Percentiles rank a stretch among this genome's conserved stretches.
These are phyloP conservation scores for Microctenopoma steveboyesi DNA, from an alignment of 2,797 vertebrate genomes.

Conservation along the genomic window DNA sequence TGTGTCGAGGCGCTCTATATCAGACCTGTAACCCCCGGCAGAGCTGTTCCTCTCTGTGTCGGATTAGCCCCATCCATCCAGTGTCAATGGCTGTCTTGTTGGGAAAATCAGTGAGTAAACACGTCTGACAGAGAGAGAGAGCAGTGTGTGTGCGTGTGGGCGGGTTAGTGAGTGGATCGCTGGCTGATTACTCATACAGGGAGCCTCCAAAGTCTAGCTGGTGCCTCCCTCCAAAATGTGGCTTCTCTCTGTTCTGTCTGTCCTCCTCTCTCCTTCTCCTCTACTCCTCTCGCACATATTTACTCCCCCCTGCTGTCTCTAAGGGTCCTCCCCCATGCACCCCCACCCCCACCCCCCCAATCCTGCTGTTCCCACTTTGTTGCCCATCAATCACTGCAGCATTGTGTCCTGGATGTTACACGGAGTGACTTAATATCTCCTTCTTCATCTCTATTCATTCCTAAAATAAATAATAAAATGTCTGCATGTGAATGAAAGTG, in stretches of 20 bases:
- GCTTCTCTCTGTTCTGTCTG: constrained; percentile 63
- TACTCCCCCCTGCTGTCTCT: constrained; percentile 90
- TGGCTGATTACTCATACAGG: constrained; percentile 98
- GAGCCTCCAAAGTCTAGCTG: constrained; percentile 94
- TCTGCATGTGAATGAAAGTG: no score
- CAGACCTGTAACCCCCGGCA: constrained; percentile 94
- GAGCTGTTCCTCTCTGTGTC: constrained; percentile 93
- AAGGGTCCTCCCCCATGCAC: constrained; percentile 80
- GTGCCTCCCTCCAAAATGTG: constrained; percentile 89
- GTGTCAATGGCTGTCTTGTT: constrained; percentile 99
- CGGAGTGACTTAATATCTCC: constrained; percentile 99
- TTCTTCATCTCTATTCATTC: constrained; percentile 98
- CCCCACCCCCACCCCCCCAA: no score
- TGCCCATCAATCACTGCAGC: constrained; percentile 97
- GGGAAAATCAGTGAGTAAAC: constrained; percentile 99
- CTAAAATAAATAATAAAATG: no score
- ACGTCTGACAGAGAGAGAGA: constrained; percentile 92
- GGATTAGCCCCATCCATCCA: constrained; percentile 99
- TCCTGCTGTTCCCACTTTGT: constrained; percentile 99
- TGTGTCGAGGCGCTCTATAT: constrained; percentile 89
- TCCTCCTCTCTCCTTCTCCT: constrained; percentile 36
- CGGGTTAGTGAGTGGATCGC: constrained; percentile 70
- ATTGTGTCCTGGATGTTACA: constrained; percentile 99
- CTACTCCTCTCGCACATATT: constrained; percentile 76
- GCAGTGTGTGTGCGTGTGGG: constrained; percentile 12